Conservation (phyloP, 2,888 invertebrate genomes). For the Lycocerus yunnanus region DNA sequence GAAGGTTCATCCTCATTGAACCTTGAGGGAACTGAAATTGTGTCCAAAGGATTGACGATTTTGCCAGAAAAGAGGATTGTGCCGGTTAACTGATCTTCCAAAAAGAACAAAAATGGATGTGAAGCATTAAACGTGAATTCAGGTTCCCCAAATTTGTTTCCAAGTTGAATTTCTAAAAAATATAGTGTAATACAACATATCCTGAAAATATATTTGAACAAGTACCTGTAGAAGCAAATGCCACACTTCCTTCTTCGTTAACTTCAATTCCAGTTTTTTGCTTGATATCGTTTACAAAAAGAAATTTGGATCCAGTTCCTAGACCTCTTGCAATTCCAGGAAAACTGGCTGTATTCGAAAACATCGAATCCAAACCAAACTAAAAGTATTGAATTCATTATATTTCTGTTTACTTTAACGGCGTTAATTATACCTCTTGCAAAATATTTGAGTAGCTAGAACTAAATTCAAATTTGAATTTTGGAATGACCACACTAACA, state of each 20-base stretch:
- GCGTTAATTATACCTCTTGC: slow-evolving; percentile 61
- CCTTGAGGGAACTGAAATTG: not conserved
- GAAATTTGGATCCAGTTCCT: slow-evolving; percentile 45
- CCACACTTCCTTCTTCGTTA: slow-evolving; percentile 75
- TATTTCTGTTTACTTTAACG: not conserved
- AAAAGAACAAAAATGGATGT: slow-evolving; percentile 79
- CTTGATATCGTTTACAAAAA: slow-evolving; percentile 68
- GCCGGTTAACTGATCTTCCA: slow-evolving; percentile 75
- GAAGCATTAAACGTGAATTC: slow-evolving; percentile 68
- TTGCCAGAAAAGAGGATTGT: slow-evolving; percentile 77
- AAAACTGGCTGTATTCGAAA: slow-evolving; percentile 71
- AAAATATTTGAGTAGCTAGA: slow-evolving; percentile 65
- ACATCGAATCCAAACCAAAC: slow-evolving; percentile 75
- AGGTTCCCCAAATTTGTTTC: slow-evolving; percentile 72
- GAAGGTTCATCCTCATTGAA: slow-evolving; percentile 8
- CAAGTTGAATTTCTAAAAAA: slow-evolving; percentile 65
- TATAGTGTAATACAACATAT: not conserved
- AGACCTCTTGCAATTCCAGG: slow-evolving; percentile 69
- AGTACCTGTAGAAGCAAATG: slow-evolving; percentile 71
- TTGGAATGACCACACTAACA: slow-evolving; percentile 71
- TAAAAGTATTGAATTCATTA: slow-evolving; percentile 46
- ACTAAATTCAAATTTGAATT: slow-evolving; percentile 74
- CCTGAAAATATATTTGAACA: not conserved
- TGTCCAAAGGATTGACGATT: slow-evolving; percentile 66
- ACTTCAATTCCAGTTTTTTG: slow-evolving; percentile 79